phyloP scores from a whole-genome alignment of 1,140 invertebrate genomes.

The Babylonia areolata region DNA sequence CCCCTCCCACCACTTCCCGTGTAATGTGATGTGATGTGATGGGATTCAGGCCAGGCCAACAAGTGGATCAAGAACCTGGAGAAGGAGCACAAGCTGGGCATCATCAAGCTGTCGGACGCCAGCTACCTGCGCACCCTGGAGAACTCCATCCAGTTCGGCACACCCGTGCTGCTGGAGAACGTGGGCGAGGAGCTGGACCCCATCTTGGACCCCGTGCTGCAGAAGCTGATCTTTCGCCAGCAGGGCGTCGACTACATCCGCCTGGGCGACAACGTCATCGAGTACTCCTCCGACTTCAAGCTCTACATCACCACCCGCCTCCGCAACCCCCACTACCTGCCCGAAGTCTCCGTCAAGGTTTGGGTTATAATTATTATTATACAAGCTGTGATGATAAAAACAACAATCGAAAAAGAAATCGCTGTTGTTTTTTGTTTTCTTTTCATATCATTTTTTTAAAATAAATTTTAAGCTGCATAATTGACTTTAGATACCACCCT shows the following conservation, averaged over 20 bases:
- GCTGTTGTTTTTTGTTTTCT: too few relatives aligned
- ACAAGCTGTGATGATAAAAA: too few relatives aligned
- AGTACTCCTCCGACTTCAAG: constrained; percentile 73
- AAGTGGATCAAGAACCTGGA: constrained; percentile 95
- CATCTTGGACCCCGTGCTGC: constrained; percentile 73
- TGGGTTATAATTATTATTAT: too few relatives aligned
- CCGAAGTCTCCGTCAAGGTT: constrained; percentile 70
- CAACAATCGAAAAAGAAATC: too few relatives aligned
- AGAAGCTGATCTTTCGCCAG: constrained; percentile 75
- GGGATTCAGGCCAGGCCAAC: constrained; percentile 61
- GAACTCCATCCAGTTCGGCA: constrained; percentile 76
- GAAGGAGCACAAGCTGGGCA: constrained; percentile 58
- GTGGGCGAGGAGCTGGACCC: constrained; percentile 76
- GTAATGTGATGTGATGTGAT: too few relatives aligned
- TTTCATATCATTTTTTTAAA: too few relatives aligned
- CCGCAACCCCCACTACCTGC: constrained; percentile 72
- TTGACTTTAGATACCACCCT: too few relatives aligned
- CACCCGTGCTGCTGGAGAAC: constrained; percentile 75
- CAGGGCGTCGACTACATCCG: constrained; percentile 75
- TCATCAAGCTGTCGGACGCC: constrained; percentile 67
- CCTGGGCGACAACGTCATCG: constrained; percentile 74
- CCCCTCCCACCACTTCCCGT: too few relatives aligned
- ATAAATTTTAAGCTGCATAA: too few relatives aligned
- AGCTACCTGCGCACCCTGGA: constrained; percentile 70
- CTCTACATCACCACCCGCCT: constrained; percentile 72